These are phyloP conservation scores for Octopus sinensis DNA, from an alignment of 1,140 invertebrate species.

Conservation along the genomic window DNA sequence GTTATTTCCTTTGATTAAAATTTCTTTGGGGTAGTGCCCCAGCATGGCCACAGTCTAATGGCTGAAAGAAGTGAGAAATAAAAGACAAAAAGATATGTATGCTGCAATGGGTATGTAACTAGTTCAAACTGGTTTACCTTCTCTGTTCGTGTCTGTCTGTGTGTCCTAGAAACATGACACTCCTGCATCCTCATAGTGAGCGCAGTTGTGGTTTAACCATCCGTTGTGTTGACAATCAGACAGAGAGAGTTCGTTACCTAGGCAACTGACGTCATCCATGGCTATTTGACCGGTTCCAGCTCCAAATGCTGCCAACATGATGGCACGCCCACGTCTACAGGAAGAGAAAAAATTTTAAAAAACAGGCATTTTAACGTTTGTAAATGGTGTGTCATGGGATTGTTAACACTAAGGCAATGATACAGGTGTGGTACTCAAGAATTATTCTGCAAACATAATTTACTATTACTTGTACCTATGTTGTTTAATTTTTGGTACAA, in stretches of 20 bases:
- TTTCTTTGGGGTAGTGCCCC: too few relatives aligned
- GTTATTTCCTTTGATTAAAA: too few relatives aligned
- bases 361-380: too few relatives aligned
- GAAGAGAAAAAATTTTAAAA: background rate
- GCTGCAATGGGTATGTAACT: too few relatives aligned
- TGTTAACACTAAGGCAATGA: too few relatives aligned
- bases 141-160: background rate
- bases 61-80: too few relatives aligned
- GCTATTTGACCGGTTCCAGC: slow-evolving; percentile 49
- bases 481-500: too few relatives aligned
- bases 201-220: slow-evolving; percentile 41
- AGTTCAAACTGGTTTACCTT: too few relatives aligned
- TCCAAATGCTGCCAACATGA: background rate
- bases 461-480: too few relatives aligned
- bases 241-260: slow-evolving; percentile 38
- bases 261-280: slow-evolving; percentile 67
- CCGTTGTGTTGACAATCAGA: slow-evolving; percentile 36
- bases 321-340: background rate
- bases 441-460: background rate
- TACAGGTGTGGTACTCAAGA: background rate
- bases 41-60: too few relatives aligned
- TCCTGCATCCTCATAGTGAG: slow-evolving; percentile 42
- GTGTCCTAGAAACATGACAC: slow-evolving; percentile 25
- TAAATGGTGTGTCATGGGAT: too few relatives aligned
- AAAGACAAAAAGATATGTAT: too few relatives aligned